Base-by-base conservation (phyloP, 2,888 invertebrate species). In the Eupeodes latifasciatus region DNA sequence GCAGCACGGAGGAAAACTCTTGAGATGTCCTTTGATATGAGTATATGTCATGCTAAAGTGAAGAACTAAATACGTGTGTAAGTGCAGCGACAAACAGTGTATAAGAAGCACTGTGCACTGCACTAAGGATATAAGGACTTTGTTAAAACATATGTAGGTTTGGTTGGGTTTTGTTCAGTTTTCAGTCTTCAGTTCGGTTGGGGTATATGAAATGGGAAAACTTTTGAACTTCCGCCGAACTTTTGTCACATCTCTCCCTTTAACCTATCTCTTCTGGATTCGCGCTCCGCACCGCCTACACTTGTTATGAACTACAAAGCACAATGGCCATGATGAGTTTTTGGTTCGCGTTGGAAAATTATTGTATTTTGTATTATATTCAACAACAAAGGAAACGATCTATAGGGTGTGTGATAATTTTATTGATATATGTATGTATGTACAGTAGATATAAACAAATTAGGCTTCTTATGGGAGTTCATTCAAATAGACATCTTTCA, bases 41-140 rank as follows among this genome's bases (percentile, higher is more conserved):
- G 72, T 77, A 69, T 69, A 72, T n/a, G 78, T 72, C 75, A 86
- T 78, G 78, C 75, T 79, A 82, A 86, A 75, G 49, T 83, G 78
- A 83, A 83, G 78, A 86, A 79, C 86, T 86, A 86, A 86, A 83
- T 79, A 79, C 79, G 83, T 78, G 83, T 86, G 83, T 86, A 86
- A 86, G 86, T 83, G 86, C 83, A 86, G 75, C 69, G 72, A 53
- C 55, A 57, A 51, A 75, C 27, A 79, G 69, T 75, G 74, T 71
- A 71, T 74, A 79, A 79, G 64, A 79, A 71, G 40, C 40, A 9
- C 40, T 9, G 40, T 9, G 6, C 40, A 40, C 40, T 7, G 40
- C 40, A 9, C 40, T 40, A 9, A 40, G 40, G 40, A 40, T 40
- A 44, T 79, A 51, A 78, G 72, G 76, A 78, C 74, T 75, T 75